phyloP scores from a whole-genome alignment of 2,113 vertebrate genomes.

The Labeo catla region DNA sequence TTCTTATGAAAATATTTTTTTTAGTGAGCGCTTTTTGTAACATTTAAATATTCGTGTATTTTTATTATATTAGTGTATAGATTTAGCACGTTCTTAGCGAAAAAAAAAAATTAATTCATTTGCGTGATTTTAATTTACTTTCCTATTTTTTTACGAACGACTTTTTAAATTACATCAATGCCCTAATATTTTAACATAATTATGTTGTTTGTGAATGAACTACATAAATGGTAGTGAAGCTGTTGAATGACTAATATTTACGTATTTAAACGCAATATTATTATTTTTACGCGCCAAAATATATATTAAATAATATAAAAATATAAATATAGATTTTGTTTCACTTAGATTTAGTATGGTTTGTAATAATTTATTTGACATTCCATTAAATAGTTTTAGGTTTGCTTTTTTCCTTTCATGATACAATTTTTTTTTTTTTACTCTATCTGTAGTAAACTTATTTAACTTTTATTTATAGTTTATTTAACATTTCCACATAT shows the following conservation, averaged over 20 bases:
- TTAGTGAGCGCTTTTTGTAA: neutral
- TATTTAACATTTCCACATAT: neutral
- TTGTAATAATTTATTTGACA: neutral
- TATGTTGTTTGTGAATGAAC: neutral
- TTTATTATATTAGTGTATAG: neutral
- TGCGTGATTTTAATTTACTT: neutral
- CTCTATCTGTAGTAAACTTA: neutral
- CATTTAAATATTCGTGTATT: neutral
- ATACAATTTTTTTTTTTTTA: no score
- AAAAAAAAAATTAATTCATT: neutral
- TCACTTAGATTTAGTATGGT: neutral
- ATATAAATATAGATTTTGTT: neutral
- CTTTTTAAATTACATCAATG: neutral
- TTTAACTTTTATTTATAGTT: neutral
- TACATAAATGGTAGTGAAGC: neutral
- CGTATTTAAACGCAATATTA: no score
- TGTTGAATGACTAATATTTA: neutral
- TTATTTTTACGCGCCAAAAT: neutral
- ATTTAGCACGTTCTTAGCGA: neutral
- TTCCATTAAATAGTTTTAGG: neutral
- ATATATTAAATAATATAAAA: no score
- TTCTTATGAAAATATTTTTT: neutral
- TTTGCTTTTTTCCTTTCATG: no score
- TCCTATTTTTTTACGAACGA: neutral
- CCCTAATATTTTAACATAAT: neutral